A percentile compares a stretch with the other conserved stretches of the same genome.
Conservation (phyloP, 2,113 vertebrate species). For the Dryoscopus gambensis region DNA sequence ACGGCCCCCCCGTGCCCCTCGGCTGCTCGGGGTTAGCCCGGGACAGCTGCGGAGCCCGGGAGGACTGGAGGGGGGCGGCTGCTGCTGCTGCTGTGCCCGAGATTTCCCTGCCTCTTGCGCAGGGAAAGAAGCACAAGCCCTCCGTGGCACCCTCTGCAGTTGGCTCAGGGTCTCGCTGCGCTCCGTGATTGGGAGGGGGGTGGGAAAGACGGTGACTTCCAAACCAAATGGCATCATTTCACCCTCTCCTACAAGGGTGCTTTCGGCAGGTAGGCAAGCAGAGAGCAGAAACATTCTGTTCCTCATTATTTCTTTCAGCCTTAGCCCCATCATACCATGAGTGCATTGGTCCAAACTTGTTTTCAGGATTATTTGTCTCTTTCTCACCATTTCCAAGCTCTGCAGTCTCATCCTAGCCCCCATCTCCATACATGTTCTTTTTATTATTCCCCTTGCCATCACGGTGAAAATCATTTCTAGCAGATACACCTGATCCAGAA, state of each 20-base stretch:
- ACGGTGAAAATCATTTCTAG: not conserved
- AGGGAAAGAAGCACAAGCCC: not conserved
- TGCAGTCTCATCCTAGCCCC: not conserved
- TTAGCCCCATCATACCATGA: not conserved
- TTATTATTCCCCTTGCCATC: not conserved
- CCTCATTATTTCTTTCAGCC: not conserved
- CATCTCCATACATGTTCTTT: rapidly evolving
- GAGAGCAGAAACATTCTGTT: not conserved
- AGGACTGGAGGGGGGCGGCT: not conserved
- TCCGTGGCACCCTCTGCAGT: not conserved
- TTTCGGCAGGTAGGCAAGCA: not conserved
- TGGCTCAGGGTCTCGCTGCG: not conserved
- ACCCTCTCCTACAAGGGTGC: not conserved
- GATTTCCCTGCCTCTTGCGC: not conserved
- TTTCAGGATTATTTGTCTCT: not conserved
- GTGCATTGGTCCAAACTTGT: not conserved
- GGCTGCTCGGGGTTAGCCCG: not conserved
- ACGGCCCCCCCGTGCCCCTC: rapidly evolving
- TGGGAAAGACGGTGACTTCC: not conserved
- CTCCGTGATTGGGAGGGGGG: not conserved
- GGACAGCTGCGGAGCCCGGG: not conserved
- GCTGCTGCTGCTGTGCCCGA: not conserved
- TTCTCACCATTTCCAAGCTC: not conserved
- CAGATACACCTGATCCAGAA: not conserved
- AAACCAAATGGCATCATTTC: not conserved